Evolutionary conservation across 1,140 invertebrate genomes (phyloP).

Genomic region (Doryteuthis pealeii): DNA sequence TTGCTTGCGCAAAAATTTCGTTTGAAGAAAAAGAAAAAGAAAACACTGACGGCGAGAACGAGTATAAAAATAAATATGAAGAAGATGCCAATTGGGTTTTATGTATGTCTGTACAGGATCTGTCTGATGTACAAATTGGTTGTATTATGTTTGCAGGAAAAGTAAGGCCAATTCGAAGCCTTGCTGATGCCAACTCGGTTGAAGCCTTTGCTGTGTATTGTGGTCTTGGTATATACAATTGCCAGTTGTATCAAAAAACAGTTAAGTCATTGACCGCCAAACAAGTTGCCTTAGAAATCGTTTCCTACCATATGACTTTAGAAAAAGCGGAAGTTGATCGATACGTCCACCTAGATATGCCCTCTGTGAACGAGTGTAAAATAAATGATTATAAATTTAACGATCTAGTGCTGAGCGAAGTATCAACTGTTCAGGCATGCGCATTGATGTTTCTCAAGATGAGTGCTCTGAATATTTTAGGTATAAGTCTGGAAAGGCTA

Average conservation of each 20-base stretch:
- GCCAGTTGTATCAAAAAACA: slow-evolving; percentile 89
- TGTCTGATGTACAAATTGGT: neutral
- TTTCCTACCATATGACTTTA: slow-evolving; percentile 91
- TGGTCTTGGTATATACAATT: slow-evolving; percentile 91
- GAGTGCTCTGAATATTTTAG: slow-evolving; percentile 83
- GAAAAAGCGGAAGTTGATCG: slow-evolving; percentile 78
- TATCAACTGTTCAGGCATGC: slow-evolving; percentile 84
- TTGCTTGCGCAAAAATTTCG: too few species aligned
- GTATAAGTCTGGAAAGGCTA: slow-evolving; percentile 88
- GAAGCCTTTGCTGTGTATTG: slow-evolving; percentile 96
- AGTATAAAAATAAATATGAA: too few species aligned
- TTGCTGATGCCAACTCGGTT: slow-evolving; percentile 64
- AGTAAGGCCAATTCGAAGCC: neutral
- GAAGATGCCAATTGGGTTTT: too few species aligned
- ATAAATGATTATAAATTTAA: slow-evolving; percentile 23
- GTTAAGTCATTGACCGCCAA: slow-evolving; percentile 79
- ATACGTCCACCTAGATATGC: slow-evolving; percentile 54
- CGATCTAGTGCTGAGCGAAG: slow-evolving; percentile 69
- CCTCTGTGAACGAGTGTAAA: slow-evolving; percentile 15
- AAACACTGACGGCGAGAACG: too few species aligned
- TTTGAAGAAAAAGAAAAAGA: too few species aligned
- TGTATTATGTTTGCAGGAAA: neutral
- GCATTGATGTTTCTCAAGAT: slow-evolving; percentile 88
- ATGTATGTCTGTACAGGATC: too few species aligned
- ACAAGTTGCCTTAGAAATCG: slow-evolving; percentile 87